Evolutionary conservation across 2,797 vertebrate species (phyloP).

Genomic region (Galagoides demidoff): DNA sequence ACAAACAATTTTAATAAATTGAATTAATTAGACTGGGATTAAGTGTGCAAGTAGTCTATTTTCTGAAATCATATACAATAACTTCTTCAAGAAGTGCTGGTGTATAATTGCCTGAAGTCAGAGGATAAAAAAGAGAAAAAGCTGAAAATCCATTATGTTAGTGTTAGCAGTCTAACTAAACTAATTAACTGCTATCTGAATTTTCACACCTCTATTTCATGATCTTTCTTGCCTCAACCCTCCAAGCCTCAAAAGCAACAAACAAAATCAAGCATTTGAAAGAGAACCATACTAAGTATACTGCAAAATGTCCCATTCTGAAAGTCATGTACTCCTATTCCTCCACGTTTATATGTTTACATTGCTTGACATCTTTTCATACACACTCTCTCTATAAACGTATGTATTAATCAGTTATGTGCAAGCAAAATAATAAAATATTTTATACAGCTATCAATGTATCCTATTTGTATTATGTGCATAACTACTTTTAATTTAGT

Average conservation of each 20-base stretch:
- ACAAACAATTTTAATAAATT: slow-evolving; percentile 86
- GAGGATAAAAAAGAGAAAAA: slow-evolving; percentile 84
- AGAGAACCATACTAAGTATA: not conserved
- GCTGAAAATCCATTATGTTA: slow-evolving; percentile 85
- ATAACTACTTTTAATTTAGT: slow-evolving; percentile 11
- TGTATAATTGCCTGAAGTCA: slow-evolving; percentile 86
- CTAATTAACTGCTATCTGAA: slow-evolving; percentile 89
- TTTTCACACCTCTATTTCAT: slow-evolving; percentile 87
- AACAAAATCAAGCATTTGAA: slow-evolving; percentile 73
- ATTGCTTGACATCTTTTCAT: not conserved
- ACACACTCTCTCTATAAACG: not conserved
- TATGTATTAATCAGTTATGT: not conserved
- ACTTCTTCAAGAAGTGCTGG: slow-evolving; percentile 81
- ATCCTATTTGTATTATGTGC: not conserved
- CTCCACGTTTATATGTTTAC: not conserved
- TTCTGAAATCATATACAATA: slow-evolving; percentile 85
- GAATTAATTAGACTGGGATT: slow-evolving; percentile 86
- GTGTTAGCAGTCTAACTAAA: slow-evolving; percentile 85
- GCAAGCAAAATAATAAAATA: slow-evolving; percentile 16
- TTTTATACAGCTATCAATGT: not conserved
- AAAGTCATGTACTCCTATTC: slow-evolving; percentile 45
- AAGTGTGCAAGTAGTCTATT: slow-evolving; percentile 72
- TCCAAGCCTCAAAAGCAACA: slow-evolving; percentile 76
- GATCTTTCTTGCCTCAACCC: slow-evolving; percentile 79
- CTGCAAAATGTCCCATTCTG: slow-evolving; percentile 48